Evolutionary conservation across 2,797 vertebrate species (phyloP), one percentile per base, ranked within the genome.

Genomic region (Pangasius djambal): DNA sequence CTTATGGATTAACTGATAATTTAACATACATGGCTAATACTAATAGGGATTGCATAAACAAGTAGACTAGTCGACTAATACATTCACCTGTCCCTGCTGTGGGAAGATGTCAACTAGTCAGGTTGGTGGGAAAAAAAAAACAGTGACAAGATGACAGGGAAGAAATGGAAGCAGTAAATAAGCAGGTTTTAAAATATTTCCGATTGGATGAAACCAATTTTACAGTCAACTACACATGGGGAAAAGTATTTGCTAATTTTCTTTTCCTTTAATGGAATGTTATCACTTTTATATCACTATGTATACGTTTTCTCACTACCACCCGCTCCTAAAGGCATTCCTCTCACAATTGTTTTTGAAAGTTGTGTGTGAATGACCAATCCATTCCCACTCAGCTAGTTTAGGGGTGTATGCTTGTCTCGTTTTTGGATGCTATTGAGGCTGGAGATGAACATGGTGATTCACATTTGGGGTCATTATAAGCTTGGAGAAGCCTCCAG

Each of bases 1-100:
- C 65, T 83, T 37, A 63, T 55, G 44, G 70, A 37, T 77, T 50
- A 77, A 37, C 70, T 63, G 86, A 59, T 55, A 20, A 70, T 72
- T 57, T 74, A 65, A 83, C 25, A 65, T 65, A 18, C 6, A 65
- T 9, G 15, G 40, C 61, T 65, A 65, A 48, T 48, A 84, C 18
- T 50, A 31, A n/a, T 48, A 83, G 40, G 1, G 25, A 28, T 5
- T 48, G 40, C 28, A 50, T n/a, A 31, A 83, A 83, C 61, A 9
- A 48, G 16, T n/a, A 65, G 82, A 65, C 40, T 8, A 18, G 7
- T 65, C 16, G 13, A 48, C 28, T 44, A 25, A 83, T n/a, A 65
- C 25, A 28, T 31, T 83, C 22, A 83, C 15, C 28, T 48, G 37
- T 44, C 13, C 40, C 59, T 48, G 59, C 1, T 44, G 13, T 20